Evolutionary conservation across 2,888 invertebrate species (phyloP), one percentile per base, ranked within the genome.

Genomic region (Exocentrus adspersus): DNA sequence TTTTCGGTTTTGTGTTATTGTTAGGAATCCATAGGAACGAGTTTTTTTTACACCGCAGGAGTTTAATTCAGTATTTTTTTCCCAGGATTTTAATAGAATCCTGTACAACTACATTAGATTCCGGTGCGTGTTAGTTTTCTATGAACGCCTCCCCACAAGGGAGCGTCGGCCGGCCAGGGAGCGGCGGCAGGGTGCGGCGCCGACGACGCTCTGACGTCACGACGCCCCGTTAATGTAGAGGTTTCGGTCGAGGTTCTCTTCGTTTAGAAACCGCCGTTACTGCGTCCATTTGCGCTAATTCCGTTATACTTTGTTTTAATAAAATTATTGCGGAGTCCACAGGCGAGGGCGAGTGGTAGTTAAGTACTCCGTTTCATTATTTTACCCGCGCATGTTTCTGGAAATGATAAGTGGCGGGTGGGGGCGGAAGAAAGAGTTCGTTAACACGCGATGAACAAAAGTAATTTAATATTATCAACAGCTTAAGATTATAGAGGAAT

Each of bases 131-230:
- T 45, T 50, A 58, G 46, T 41, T 37, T 58, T 58, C 58, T 50
- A 48, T 58, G 58, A 58, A 37, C 50, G 20, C 50, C 43, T 41
- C 48, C 48, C 51, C 59, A n/a, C 43, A 30, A 67, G 62, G 67
- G 67, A 60, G 64, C 64, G 67, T 54, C 67, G 52, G 24, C 20
- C 54, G 48, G 17, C 28, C 30, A 59, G 64, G 64, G 67, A 62
- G 64, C 62, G 64, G 64, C 60, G 30, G 62, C 28, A 58, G 46
- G 45, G 30, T 48, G 54, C 53, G 61, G 54, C 53, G 32, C 43
- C 48, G 61, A 46, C 53, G 16, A 53, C 51, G n/a, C n/a, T n/a
- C 53, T 56, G 52, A 57, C 43, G 43, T 63, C 42, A 54, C 43
- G 28, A n/a, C n/a, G n/a, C n/a, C n/a, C 54, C 53, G 21, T 24